These are phyloP conservation scores for Hoplostethus atlanticus DNA, from an alignment of 2,797 vertebrate genomes.

Conservation along the genomic window DNA sequence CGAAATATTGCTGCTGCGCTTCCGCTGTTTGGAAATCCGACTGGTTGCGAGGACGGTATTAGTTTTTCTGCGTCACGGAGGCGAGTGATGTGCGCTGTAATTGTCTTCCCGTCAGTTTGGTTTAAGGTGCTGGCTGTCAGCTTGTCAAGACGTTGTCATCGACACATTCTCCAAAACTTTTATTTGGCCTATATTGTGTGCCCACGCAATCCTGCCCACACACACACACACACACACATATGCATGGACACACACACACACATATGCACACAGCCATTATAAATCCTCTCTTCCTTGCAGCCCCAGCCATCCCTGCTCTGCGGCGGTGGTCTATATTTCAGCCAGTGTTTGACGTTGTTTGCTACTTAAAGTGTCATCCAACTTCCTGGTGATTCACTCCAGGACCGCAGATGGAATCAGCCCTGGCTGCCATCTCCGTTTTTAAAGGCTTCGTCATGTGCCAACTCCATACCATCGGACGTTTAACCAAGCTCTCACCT, in stretches of 20 bases:
- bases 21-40: slow-evolving; percentile 9
- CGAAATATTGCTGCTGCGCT: slow-evolving; percentile 44
- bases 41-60: slow-evolving; percentile 45
- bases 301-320: slow-evolving; percentile 42
- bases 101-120: slow-evolving; percentile 73
- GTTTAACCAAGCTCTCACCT: slow-evolving; percentile 30
- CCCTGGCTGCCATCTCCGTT: slow-evolving; percentile 17
- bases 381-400: slow-evolving; percentile 67
- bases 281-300: slow-evolving; percentile 32
- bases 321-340: slow-evolving; percentile 42
- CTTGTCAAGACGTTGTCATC: slow-evolving; percentile 64
- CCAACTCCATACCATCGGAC: slow-evolving; percentile 41
- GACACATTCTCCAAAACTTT: slow-evolving; percentile 59
- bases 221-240: slow-evolving; percentile 29
- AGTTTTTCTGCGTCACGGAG: slow-evolving; percentile 28
- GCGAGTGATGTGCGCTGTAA: slow-evolving; percentile 65
- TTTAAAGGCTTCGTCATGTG: slow-evolving; percentile 39
- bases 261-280: slow-evolving; percentile 22
- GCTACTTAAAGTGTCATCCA: slow-evolving; percentile 55
- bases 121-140: slow-evolving; percentile 64
- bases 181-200: slow-evolving; percentile 54
- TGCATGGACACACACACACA: slow-evolving; percentile 50
- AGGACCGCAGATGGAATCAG: slow-evolving; percentile 64
- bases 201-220: slow-evolving; percentile 60
- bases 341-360: slow-evolving; percentile 50